These are phyloP conservation scores for Axinella damicornis DNA, from an alignment of 37 sponge, comb jelly and placozoan genomes.

Conservation along the genomic window DNA sequence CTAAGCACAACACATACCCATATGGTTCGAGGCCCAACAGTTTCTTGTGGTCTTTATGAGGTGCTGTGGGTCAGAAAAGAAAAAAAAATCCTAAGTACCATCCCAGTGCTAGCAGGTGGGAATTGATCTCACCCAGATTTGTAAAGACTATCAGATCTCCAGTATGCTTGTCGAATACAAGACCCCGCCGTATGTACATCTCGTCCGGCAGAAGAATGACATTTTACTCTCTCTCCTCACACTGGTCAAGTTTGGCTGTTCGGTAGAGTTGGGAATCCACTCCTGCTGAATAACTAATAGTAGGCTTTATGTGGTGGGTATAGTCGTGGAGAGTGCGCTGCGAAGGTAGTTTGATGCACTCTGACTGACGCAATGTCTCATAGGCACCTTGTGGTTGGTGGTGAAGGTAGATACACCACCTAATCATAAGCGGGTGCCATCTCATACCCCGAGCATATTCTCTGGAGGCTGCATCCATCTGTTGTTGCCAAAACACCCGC, in stretches of 20 bases:
- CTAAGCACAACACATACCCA: too few relatives aligned
- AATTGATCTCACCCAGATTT: background rate
- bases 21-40: too few relatives aligned
- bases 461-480: background rate
- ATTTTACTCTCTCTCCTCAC: conserved; percentile 31
- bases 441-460: background rate
- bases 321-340: conserved; percentile 41
- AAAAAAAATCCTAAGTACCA: too few relatives aligned
- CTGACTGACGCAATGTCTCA: conserved; percentile 14
- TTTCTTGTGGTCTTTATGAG: conserved; percentile 51
- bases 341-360: conserved; percentile 29
- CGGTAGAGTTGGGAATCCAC: conserved; percentile 24
- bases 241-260: too few relatives aligned
- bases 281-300: too few relatives aligned
- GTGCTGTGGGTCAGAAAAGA: conserved; percentile 52
- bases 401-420: conserved; percentile 28
- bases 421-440: too few relatives aligned
- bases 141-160: conserved; percentile 24
- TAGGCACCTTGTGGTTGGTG: conserved; percentile 18
- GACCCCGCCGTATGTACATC: conserved; percentile 37
- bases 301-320: conserved; percentile 28
- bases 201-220: conserved; percentile 43
- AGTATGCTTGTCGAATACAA: conserved; percentile 49
- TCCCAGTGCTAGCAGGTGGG: conserved; percentile 15
- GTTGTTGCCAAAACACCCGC: conserved; percentile 34